Evolutionary conservation across 1,140 invertebrate genomes (phyloP).

Genomic region (Drosophila prosaltans): DNA sequence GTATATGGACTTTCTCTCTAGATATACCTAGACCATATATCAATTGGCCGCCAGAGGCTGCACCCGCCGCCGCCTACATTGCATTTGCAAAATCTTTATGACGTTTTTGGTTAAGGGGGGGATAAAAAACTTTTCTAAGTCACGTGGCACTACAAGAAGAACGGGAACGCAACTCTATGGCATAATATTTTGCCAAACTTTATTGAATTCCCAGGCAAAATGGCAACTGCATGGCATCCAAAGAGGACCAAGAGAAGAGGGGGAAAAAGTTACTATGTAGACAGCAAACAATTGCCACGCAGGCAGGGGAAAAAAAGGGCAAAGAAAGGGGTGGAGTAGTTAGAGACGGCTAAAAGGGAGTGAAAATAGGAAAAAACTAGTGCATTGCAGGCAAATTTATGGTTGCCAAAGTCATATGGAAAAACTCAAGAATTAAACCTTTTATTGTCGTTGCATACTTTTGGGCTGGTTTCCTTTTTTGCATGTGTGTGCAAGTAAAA

Average conservation of each 20-base stretch:
- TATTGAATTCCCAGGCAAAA: slow-evolving; percentile 75
- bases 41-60: slow-evolving; percentile 61
- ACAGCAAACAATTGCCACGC: slow-evolving; percentile 50
- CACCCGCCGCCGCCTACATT: slow-evolving; percentile 18
- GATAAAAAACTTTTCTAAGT: slow-evolving; percentile 60
- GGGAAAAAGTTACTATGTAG: slow-evolving; percentile 44
- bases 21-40: slow-evolving; percentile 57
- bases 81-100: slow-evolving; percentile 68
- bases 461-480: slow-evolving; percentile 6
- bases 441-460: slow-evolving; percentile 32
- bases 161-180: slow-evolving; percentile 45
- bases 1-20: slow-evolving; percentile 11
- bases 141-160: slow-evolving; percentile 65
- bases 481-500: background rate
- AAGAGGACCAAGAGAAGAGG: slow-evolving; percentile 21
- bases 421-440: slow-evolving; percentile 68
- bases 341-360: background rate
- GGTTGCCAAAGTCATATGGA: slow-evolving; percentile 69
- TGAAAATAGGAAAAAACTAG: slow-evolving; percentile 30
- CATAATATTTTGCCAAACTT: slow-evolving; percentile 80
- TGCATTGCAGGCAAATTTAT: slow-evolving; percentile 76
- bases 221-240: slow-evolving; percentile 59
- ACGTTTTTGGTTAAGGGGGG: slow-evolving; percentile 58
- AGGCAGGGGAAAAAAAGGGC: background rate
- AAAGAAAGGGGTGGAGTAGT: background rate